phyloP scores from a whole-genome alignment of 1,140 invertebrate genomes.

The Brachionus sp. region DNA sequence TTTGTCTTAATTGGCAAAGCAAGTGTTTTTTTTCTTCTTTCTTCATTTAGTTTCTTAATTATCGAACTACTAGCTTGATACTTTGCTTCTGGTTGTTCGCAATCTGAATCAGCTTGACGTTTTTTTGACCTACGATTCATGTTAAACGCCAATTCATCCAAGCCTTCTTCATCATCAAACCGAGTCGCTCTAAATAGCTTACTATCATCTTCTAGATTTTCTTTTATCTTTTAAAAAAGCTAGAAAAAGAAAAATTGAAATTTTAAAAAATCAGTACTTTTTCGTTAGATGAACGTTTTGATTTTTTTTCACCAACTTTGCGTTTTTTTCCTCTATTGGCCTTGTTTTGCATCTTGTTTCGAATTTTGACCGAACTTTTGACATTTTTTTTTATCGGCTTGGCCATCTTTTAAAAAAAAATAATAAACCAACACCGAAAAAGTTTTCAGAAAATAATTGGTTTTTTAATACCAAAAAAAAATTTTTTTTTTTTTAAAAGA shows the following conservation, averaged over 20 bases:
- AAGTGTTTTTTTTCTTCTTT: neutral
- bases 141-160: neutral
- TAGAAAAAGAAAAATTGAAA: neutral
- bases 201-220: neutral
- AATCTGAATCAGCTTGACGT: neutral
- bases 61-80: neutral
- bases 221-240: neutral
- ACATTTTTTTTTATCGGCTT: constrained; percentile 27
- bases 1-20: constrained; percentile 42
- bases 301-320: constrained; percentile 5
- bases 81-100: neutral
- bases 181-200: constrained; percentile 8
- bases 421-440: neutral
- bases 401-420: constrained; percentile 16
- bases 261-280: neutral
- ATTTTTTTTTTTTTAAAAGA: neutral
- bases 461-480: constrained; percentile 25
- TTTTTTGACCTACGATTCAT: constrained; percentile 13
- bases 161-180: neutral
- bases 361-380: constrained; percentile 33
- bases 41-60: neutral
- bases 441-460: constrained; percentile 6
- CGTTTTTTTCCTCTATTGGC: neutral
- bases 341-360: constrained; percentile 25
- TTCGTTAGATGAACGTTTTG: neutral